These are phyloP conservation scores for Belgica antarctica DNA, from an alignment of 2,888 invertebrate genomes.

Conservation along the genomic window DNA sequence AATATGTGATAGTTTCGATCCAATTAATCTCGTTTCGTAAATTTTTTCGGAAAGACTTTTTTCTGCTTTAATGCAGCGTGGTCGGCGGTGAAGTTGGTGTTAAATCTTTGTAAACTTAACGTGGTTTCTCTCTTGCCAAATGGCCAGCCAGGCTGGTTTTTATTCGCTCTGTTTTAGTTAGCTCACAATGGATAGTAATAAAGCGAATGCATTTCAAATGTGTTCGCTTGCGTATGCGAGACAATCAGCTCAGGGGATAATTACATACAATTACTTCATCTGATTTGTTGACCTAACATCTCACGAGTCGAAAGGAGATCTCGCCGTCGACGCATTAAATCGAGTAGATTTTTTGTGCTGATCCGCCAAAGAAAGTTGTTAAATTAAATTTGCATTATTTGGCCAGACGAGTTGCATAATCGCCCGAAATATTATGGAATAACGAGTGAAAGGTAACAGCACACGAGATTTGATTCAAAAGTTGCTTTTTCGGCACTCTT, in stretches of 20 bases:
- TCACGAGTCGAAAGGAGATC: not conserved
- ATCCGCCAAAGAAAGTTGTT: not conserved
- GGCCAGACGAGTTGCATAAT: not conserved
- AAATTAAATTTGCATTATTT: not conserved
- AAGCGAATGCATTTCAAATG: not conserved
- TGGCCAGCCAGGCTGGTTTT: no score
- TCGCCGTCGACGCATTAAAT: not conserved
- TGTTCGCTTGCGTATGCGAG: not conserved
- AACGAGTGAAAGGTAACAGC: conserved; percentile 1
- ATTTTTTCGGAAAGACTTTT: conserved; percentile 27
- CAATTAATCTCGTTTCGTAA: conserved; percentile 25
- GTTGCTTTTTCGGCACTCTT: not conserved
- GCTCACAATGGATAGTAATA: not conserved
- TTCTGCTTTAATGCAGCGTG: conserved; percentile 13
- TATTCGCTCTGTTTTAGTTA: no score
- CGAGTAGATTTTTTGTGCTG: no score
- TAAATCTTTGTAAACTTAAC: no score
- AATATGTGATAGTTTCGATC: not conserved
- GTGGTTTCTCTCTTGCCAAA: conserved; percentile 14
- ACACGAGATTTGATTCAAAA: not conserved
- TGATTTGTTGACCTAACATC: not conserved
- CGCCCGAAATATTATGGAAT: not conserved
- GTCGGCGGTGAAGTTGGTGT: no score
- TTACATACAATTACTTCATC: not conserved
- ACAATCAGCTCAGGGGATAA: not conserved